Percentiles rank a stretch among this genome's conserved stretches.
Conservation (phyloP, 2,888 invertebrate genomes). For the Salticus scenicus region DNA sequence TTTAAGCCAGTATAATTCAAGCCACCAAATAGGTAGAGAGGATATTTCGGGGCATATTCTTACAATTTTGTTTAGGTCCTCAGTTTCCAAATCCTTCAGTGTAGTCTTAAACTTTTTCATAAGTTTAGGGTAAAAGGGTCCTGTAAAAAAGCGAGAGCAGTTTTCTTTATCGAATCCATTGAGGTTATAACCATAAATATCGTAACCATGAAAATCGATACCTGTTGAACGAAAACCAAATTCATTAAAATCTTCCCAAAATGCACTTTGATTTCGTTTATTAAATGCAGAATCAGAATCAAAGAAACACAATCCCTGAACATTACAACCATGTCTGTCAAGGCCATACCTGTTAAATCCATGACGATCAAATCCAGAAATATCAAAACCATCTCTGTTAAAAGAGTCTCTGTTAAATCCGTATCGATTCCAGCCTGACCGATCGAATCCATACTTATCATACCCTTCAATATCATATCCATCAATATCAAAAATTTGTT, state of each 20-base stretch:
- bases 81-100: conserved; percentile 46
- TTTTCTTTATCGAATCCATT: conserved; percentile 73
- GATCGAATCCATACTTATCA: conserved; percentile 74
- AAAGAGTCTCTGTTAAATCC: conserved; percentile 74
- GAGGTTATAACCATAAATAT: conserved; percentile 75
- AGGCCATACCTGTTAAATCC: conserved; percentile 75
- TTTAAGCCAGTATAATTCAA: conserved; percentile 51
- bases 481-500: conserved; percentile 73
- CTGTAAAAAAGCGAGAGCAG: conserved; percentile 74
- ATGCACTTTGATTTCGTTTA: background rate
- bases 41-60: conserved; percentile 38
- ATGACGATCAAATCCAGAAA: conserved; percentile 73
- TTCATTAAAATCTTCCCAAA: conserved; percentile 70
- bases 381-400: conserved; percentile 75
- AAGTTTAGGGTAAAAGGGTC: conserved; percentile 74
- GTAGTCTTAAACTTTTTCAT: conserved; percentile 73
- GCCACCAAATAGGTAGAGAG: conserved; percentile 54
- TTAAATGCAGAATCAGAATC: background rate
- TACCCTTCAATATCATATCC: conserved; percentile 74
- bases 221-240: conserved; percentile 72
- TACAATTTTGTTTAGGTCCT: conserved; percentile 40
- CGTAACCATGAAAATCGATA: conserved; percentile 74
- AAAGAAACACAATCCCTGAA: conserved; percentile 73
- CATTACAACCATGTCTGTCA: conserved; percentile 73
- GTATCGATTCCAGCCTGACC: conserved; percentile 73